Base-by-base conservation (phyloP, 1,140 invertebrate genomes). In the Hycleus cichorii region DNA sequence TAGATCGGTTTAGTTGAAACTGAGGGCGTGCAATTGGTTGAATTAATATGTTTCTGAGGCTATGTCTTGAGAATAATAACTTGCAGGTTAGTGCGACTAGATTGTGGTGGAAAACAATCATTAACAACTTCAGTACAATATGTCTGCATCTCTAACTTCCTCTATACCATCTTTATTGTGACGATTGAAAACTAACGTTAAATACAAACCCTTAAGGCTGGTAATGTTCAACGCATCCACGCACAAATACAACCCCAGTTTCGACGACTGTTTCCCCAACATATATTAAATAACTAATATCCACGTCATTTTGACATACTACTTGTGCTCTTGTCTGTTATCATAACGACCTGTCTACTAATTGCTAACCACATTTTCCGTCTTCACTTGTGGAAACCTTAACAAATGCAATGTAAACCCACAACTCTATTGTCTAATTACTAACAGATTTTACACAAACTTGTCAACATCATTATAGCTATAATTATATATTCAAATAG, bases 101-200 rank as follows among this genome's bases (percentile, higher is more conserved):
- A 40, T 45, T 57, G 56, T 50, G 48, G 56, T 57, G 48, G 56
- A 57, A 57, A 57, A 57, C 56, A 57, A 57, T 57, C 56, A 57
- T 57, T 57, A 57, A 50, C 56, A 57, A 57, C 48, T 57, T 49
- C 42, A 57, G 18, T 50, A 57, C 56, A 57, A 50, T 57, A 57
- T 57, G 56, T 57, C 56, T 57, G 56, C 42, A 47, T 57, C 56
- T 25, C 56, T 57, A 57, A 57, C 56, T 57, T 57, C 56, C 56
- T 50, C 47, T 49, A 49, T 47, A 38, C 12, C 18, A 57, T 57
- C 47, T 50, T 57, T 50, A 42, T 57, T 50, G 48, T 27, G 38
- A 57, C 56, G 24, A 57, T 57, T 48, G 54, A 57, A 57, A 57
- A 38, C 27, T 48, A 49, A 46, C 39, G 39, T 42, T 53, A 53